These are phyloP conservation scores for Chionomys nivalis DNA, from an alignment of 2,113 vertebrate genomes.

Conservation along the genomic window DNA sequence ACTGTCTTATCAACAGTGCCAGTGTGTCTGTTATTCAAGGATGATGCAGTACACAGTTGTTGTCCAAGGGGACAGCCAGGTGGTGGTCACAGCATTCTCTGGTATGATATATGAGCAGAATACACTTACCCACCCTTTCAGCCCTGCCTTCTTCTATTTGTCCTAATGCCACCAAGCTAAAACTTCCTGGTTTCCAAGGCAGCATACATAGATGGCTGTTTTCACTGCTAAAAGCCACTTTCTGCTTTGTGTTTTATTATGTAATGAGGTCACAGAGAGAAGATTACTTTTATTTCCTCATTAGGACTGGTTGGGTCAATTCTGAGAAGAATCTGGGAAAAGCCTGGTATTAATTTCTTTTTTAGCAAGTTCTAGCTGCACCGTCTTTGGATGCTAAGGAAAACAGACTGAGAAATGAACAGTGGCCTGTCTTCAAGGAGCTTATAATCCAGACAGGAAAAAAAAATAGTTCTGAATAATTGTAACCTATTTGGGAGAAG, in stretches of 20 bases:
- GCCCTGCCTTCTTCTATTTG: conserved; percentile 15
- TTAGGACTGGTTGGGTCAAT: conserved; percentile 40
- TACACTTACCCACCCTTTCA: not conserved
- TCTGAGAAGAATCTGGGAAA: conserved; percentile 33
- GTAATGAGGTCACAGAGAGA: not conserved
- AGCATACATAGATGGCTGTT: not conserved
- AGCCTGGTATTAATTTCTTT: conserved; percentile 14
- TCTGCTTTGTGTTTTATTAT: conserved; percentile 43
- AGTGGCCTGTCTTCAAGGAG: conserved; percentile 55
- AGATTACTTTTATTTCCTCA: conserved; percentile 32
- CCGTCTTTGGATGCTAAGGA: conserved; percentile 10
- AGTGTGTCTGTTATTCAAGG: conserved; percentile 62
- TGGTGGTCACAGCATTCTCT: conserved; percentile 9
- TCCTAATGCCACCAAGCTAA: not conserved
- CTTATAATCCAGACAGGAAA: conserved; percentile 38
- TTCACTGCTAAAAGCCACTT: conserved; percentile 26
- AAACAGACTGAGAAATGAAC: conserved; percentile 20
- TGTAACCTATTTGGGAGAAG: not conserved
- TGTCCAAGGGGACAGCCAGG: conserved; percentile 19
- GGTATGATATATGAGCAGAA: conserved; percentile 14
- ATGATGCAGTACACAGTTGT: conserved; percentile 40
- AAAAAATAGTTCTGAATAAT: conserved; percentile 46
- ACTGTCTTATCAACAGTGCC: conserved; percentile 70
- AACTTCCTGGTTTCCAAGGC: conserved; percentile 35
- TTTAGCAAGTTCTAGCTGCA: conserved; percentile 45